Evolutionary conservation across 1,140 invertebrate genomes (phyloP).

Genomic region (Leptopilina clavipes): DNA sequence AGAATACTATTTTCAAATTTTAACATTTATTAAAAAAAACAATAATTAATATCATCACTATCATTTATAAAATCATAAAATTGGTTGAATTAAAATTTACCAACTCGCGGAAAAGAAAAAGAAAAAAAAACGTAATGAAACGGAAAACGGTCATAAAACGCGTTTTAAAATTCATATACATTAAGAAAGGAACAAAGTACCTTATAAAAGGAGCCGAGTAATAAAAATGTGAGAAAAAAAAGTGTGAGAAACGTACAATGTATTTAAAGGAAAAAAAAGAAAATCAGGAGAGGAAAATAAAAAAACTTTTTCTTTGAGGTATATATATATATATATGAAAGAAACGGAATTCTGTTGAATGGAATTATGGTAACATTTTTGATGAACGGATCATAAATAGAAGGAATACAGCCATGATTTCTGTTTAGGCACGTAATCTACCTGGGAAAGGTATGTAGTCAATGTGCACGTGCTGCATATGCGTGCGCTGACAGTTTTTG

Average conservation of each 20-base stretch:
- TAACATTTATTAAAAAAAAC: too few relatives aligned
- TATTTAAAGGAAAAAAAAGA: too few relatives aligned
- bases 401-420: slow-evolving; percentile 28
- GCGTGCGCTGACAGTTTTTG: slow-evolving; percentile 11
- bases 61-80: too few relatives aligned
- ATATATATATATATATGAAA: too few relatives aligned
- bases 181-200: neutral
- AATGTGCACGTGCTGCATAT: slow-evolving; percentile 15
- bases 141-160: too few relatives aligned
- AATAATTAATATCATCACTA: too few relatives aligned
- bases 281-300: neutral
- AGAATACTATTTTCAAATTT: too few relatives aligned
- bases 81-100: too few relatives aligned
- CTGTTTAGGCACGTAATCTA: slow-evolving; percentile 33
- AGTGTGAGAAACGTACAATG: neutral
- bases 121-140: too few relatives aligned
- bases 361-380: neutral
- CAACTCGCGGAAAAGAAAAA: too few relatives aligned
- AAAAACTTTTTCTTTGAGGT: neutral
- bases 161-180: neutral
- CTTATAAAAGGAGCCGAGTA: neutral
- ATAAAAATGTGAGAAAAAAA: neutral
- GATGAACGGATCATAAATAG: slow-evolving; percentile 9
- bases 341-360: neutral
- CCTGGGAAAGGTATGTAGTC: neutral